Percentiles rank a stretch among this genome's conserved stretches.
Conservation (phyloP, 2,888 invertebrate genomes). For the Daptonema setosum region DNA sequence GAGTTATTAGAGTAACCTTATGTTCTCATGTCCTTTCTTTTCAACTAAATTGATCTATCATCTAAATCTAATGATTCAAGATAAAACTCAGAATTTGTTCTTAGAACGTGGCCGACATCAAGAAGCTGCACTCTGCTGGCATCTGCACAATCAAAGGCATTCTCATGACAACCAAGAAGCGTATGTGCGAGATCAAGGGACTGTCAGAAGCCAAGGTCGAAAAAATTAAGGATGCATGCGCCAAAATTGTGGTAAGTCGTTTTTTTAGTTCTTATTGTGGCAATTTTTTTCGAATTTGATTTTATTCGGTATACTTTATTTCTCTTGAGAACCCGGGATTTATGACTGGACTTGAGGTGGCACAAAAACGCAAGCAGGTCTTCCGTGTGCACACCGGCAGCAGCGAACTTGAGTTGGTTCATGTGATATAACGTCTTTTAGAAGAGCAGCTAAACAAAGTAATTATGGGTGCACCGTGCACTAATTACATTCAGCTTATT, state of each 20-base stretch:
- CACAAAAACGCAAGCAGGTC: conserved; percentile 46
- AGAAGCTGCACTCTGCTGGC: conserved; percentile 50
- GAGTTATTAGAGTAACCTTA: too few species aligned
- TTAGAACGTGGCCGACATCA: conserved; percentile 48
- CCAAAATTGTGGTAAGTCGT: conserved; percentile 37
- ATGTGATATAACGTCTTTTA: too few species aligned
- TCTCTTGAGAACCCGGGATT: conserved; percentile 38
- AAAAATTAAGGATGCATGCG: conserved; percentile 53
- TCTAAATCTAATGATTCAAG: too few species aligned
- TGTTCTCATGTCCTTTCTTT: too few species aligned
- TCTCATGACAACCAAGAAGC: conserved; percentile 54
- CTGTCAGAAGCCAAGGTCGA: conserved; percentile 54
- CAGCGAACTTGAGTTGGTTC: conserved; percentile 41
- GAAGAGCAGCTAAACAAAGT: too few species aligned
- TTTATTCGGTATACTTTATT: neutral
- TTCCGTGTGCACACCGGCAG: conserved; percentile 43
- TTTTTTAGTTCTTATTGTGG: neutral
- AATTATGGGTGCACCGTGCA: too few species aligned
- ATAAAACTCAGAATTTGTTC: too few species aligned
- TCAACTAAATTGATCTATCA: too few species aligned
- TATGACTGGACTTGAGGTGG: conserved; percentile 51
- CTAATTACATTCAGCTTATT: too few species aligned
- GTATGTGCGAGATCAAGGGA: conserved; percentile 48
- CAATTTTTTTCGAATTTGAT: neutral
- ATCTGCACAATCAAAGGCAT: conserved; percentile 59